Conservation (phyloP, 2,888 invertebrate species). For the Macrophya annulata region DNA sequence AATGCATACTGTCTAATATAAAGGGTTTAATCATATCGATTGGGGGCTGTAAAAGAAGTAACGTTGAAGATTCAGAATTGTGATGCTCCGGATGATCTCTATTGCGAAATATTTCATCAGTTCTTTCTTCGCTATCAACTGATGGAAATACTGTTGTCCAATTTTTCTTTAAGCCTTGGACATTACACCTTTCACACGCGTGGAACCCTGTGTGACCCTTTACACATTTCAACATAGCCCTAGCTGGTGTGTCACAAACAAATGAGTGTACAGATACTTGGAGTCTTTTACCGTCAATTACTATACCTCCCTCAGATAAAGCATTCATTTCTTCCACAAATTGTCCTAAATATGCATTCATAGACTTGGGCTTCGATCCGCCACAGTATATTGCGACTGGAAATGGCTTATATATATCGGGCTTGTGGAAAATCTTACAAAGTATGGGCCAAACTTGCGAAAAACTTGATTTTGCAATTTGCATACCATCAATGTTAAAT, state of each 20-base stretch:
- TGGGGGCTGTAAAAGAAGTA: neutral
- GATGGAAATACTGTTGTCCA: neutral
- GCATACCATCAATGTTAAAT: slow-evolving; percentile 32
- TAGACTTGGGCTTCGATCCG: slow-evolving; percentile 19
- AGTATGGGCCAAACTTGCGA: slow-evolving; percentile 38
- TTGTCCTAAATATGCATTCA: slow-evolving; percentile 21
- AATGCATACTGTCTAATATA: slow-evolving; percentile 37
- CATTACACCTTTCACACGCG: slow-evolving; percentile 28
- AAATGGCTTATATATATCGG: slow-evolving; percentile 19
- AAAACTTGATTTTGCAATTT: slow-evolving; percentile 17
- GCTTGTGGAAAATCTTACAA: slow-evolving; percentile 6
- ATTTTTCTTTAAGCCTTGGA: neutral
- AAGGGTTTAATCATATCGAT: neutral
- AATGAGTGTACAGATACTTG: slow-evolving; percentile 55
- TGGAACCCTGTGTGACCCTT: slow-evolving; percentile 56
- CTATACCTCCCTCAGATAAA: neutral
- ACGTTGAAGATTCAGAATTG: neutral
- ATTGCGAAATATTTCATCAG: slow-evolving; percentile 4
- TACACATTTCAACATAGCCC: slow-evolving; percentile 56
- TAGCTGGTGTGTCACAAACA: slow-evolving; percentile 59
- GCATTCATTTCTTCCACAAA: slow-evolving; percentile 42
- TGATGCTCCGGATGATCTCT: slow-evolving; percentile 30
- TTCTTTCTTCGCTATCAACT: neutral
- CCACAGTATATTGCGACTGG: slow-evolving; percentile 32
- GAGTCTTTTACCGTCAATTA: slow-evolving; percentile 12